phyloP scores from a whole-genome alignment of 2,113 vertebrate genomes.

The Prolemur simus region DNA sequence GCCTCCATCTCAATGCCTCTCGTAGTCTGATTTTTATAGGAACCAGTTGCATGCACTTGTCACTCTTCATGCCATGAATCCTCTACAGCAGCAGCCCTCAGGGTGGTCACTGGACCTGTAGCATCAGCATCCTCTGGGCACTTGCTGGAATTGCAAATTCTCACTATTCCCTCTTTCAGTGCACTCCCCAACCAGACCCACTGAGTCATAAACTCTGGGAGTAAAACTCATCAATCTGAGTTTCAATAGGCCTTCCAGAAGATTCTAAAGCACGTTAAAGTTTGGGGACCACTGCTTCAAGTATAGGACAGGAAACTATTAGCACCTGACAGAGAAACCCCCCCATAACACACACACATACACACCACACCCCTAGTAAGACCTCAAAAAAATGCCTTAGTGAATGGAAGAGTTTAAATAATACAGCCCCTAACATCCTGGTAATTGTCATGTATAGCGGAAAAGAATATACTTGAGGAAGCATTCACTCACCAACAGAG shows the following conservation, averaged over 20 bases:
- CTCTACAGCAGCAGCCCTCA: not conserved
- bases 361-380: not conserved
- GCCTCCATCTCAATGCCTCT: not conserved
- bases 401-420: not conserved
- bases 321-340: not conserved
- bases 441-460: not conserved
- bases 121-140: not conserved
- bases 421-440: not conserved
- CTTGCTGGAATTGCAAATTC: not conserved
- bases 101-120: not conserved
- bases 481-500: not conserved
- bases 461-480: not conserved
- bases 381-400: not conserved
- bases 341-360: rapidly evolving
- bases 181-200: not conserved
- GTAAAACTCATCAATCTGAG: not conserved
- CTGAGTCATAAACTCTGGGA: not conserved
- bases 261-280: not conserved
- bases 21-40: not conserved
- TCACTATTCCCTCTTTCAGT: not conserved
- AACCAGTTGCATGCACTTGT: not conserved
- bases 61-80: not conserved
- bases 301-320: not conserved
- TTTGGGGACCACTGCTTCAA: not conserved
- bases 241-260: not conserved